These are phyloP conservation scores for Acanthacorydalis orientalis DNA, from an alignment of 2,888 invertebrate genomes.

Conservation along the genomic window DNA sequence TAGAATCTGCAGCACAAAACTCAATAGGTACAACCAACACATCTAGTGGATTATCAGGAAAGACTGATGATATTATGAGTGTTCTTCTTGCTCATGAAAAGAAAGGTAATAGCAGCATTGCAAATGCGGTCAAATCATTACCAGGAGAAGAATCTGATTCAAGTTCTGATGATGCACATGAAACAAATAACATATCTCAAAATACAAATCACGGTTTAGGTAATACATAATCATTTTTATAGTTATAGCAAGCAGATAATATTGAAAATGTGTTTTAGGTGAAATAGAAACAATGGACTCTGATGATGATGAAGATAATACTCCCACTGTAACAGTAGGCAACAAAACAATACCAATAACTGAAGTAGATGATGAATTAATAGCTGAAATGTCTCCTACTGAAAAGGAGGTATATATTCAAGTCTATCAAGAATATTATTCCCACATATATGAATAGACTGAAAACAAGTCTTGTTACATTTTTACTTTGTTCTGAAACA, in stretches of 20 bases:
- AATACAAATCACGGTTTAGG: background rate
- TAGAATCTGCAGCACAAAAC: slow-evolving; percentile 24
- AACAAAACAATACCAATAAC: slow-evolving; percentile 64
- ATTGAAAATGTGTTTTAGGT: slow-evolving; percentile 26
- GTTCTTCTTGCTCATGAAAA: slow-evolving; percentile 80
- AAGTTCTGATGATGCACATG: slow-evolving; percentile 64
- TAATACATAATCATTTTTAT: background rate
- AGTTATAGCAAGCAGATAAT: background rate
- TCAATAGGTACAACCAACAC: slow-evolving; percentile 18
- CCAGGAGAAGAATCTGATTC: slow-evolving; percentile 47
- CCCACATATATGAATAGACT: slow-evolving; percentile 64
- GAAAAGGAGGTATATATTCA: slow-evolving; percentile 92
- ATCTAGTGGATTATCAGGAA: slow-evolving; percentile 30
- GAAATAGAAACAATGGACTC: slow-evolving; percentile 61
- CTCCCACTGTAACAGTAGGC: slow-evolving; percentile 68
- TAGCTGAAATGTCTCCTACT: slow-evolving; percentile 75
- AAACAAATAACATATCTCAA: slow-evolving; percentile 30
- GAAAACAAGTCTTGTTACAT: slow-evolving; percentile 4
- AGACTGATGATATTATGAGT: slow-evolving; percentile 81
- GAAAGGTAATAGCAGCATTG: slow-evolving; percentile 39
- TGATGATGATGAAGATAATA: slow-evolving; percentile 57
- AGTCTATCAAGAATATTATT: slow-evolving; percentile 84
- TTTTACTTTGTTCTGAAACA: background rate
- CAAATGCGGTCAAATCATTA: slow-evolving; percentile 43
- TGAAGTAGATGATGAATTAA: slow-evolving; percentile 71